Conservation (phyloP, 2,888 invertebrate species). For the Lamproptera curius region DNA sequence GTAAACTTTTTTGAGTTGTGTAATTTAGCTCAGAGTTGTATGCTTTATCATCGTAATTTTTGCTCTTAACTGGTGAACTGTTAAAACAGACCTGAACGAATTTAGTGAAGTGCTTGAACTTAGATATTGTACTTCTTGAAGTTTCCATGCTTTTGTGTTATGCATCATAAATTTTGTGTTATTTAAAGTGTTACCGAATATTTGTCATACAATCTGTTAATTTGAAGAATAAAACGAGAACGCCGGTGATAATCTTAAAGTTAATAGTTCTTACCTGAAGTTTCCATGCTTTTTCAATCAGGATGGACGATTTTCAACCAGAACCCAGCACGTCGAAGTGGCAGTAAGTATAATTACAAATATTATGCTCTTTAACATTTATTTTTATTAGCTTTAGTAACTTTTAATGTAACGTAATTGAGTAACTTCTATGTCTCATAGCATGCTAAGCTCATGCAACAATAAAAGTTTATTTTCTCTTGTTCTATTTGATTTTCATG, state of each 20-base stretch:
- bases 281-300: conserved; percentile 63
- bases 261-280: conserved; percentile 42
- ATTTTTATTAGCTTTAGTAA: background rate
- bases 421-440: no score
- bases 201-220: background rate
- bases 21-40: no score
- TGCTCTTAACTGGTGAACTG: no score
- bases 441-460: no score
- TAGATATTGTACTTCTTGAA: conserved; percentile 11
- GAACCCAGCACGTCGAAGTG: conserved; percentile 41
- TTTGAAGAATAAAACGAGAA: background rate
- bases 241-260: conserved; percentile 9
- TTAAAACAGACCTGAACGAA: no score
- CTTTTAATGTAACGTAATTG: no score
- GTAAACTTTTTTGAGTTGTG: no score
- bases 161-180: background rate
- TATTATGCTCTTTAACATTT: background rate
- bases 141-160: conserved; percentile 19
- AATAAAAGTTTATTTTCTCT: no score
- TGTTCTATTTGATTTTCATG: no score
- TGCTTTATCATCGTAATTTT: no score
- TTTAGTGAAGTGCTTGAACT: no score
- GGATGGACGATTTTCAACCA: conserved; percentile 51
- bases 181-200: background rate
- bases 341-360: conserved; percentile 45